These are phyloP conservation scores for Papilio elwesi DNA, from an alignment of 2,888 invertebrate genomes.

Conservation along the genomic window DNA sequence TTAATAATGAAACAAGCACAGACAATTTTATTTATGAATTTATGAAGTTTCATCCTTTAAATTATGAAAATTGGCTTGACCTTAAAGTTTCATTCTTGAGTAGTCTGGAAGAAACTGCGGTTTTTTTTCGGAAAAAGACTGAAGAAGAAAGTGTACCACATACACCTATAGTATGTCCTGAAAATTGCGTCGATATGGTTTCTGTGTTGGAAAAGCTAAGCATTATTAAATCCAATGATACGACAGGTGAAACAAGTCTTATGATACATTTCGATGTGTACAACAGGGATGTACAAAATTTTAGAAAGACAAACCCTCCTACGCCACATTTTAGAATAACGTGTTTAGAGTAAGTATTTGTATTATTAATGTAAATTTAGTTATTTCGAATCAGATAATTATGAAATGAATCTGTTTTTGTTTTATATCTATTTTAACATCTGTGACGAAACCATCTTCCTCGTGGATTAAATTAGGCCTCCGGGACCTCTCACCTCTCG, in stretches of 20 bases:
- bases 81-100: conserved; percentile 65
- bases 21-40: conserved; percentile 64
- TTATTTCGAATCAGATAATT: not conserved
- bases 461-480: no score
- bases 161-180: conserved; percentile 59
- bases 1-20: conserved; percentile 52
- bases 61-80: conserved; percentile 66
- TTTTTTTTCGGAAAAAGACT: conserved; percentile 51
- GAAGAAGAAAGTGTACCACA: conserved; percentile 39
- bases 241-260: conserved; percentile 50
- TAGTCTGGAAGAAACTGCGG: conserved; percentile 59
- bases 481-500: no score
- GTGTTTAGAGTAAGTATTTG: conserved; percentile 74
- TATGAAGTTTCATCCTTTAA: conserved; percentile 53
- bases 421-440: conserved; percentile 4
- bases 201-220: conserved; percentile 65
- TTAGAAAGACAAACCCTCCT: conserved; percentile 68
- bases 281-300: conserved; percentile 71
- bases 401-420: not conserved
- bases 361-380: conserved; percentile 43
- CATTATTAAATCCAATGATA: conserved; percentile 60
- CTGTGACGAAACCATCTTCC: not conserved
- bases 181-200: conserved; percentile 62
- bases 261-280: conserved; percentile 74
- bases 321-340: conserved; percentile 73